A percentile compares a stretch with the other conserved stretches of the same genome.
phyloP scores from a whole-genome alignment of 53 echinoderm and acorn worm genomes.

The Henricia sp. region DNA sequence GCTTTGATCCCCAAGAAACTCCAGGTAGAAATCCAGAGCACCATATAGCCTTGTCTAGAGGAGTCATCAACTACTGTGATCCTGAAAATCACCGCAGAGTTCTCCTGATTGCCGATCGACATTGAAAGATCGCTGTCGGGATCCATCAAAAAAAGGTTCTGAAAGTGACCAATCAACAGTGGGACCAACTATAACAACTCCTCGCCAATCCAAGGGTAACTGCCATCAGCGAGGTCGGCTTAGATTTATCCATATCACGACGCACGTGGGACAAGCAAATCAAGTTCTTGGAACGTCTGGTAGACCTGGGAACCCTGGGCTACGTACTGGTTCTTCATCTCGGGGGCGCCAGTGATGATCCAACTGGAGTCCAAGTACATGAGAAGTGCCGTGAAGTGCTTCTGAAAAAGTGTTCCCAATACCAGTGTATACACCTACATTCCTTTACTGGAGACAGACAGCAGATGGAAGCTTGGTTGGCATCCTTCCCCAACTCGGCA shows the following conservation, averaged over 20 bases:
- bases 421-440: constrained; percentile 54
- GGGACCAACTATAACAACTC: constrained; percentile 24
- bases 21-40: not conserved
- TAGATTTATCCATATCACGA: constrained; percentile 27
- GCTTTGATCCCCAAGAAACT: not conserved
- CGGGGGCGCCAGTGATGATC: not conserved
- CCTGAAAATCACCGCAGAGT: not conserved
- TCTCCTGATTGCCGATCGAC: not conserved
- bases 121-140: constrained; percentile 54
- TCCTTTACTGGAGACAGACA: constrained; percentile 7
- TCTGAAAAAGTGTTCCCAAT: constrained; percentile 20
- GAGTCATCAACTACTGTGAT: constrained; percentile 55
- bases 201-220: constrained; percentile 17
- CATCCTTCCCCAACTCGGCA: constrained; percentile 7
- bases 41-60: constrained; percentile 17
- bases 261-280: constrained; percentile 17
- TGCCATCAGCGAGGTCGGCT: constrained; percentile 53
- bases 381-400: constrained; percentile 39
- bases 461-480: constrained; percentile 17
- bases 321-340: constrained; percentile 57
- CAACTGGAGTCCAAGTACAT: constrained; percentile 17
- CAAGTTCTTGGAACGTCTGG: not conserved
- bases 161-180: not conserved
- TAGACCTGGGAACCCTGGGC: constrained; percentile 26
- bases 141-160: constrained; percentile 48